Percentiles rank a stretch among this genome's conserved stretches.
Evolutionary conservation across 2,888 invertebrate species (phyloP).

Genomic region (Nephrotoma flavescens): DNA sequence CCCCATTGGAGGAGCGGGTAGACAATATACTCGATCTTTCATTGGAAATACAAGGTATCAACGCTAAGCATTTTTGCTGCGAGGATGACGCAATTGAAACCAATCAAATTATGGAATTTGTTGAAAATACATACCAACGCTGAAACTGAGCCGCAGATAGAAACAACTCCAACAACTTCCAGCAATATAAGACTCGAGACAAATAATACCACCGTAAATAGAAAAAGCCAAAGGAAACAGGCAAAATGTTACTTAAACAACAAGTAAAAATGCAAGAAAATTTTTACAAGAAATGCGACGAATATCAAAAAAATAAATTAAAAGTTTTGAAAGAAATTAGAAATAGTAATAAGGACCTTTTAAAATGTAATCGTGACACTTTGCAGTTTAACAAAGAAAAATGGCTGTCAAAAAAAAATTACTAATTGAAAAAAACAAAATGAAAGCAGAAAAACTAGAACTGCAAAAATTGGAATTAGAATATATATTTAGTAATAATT

Average conservation of each 20-base stretch:
- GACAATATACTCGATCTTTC: not conserved
- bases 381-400: too few species aligned
- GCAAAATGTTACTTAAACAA: not conserved
- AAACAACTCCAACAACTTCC: too few species aligned
- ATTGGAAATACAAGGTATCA: not conserved
- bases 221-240: not conserved
- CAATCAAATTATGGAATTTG: too few species aligned
- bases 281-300: not conserved
- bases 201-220: not conserved
- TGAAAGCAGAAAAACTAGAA: not conserved
- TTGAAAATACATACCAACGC: too few species aligned
- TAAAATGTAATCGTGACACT: not conserved
- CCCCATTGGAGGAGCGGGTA: not conserved
- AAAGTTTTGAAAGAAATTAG: not conserved
- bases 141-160: too few species aligned
- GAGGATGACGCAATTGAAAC: not conserved
- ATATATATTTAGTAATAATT: not conserved
- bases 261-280: not conserved
- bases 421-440: not conserved
- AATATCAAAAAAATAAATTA: not conserved
- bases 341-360: not conserved
- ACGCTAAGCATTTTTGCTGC: not conserved
- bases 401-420: too few species aligned
- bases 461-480: not conserved
- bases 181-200: too few species aligned